A percentile compares a stretch with the other conserved stretches of the same genome.
phyloP scores from a whole-genome alignment of 1,140 invertebrate species.

The Tachypleus tridentatus region DNA sequence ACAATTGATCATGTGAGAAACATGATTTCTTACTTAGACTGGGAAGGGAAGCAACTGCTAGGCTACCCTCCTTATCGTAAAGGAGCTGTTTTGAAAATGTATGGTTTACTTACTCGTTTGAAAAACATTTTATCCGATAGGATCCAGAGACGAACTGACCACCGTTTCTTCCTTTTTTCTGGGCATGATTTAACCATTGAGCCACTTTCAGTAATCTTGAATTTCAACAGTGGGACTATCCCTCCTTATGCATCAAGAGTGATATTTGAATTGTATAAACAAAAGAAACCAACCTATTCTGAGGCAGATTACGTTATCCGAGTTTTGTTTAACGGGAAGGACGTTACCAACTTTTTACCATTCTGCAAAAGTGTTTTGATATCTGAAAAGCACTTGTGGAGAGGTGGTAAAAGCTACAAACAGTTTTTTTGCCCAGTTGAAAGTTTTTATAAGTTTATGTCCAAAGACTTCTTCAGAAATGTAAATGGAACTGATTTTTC shows the following conservation, averaged over 20 bases:
- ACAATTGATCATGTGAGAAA: conserved; percentile 27
- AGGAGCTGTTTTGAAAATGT: conserved; percentile 28
- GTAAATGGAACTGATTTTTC: conserved; percentile 17
- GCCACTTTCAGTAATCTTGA: conserved; percentile 62
- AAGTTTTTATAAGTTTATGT: conserved; percentile 30
- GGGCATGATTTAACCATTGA: conserved; percentile 82
- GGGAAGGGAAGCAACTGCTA: conserved; percentile 26
- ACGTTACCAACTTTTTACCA: conserved; percentile 62
- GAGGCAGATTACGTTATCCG: conserved; percentile 48
- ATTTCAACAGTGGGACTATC: conserved; percentile 46
- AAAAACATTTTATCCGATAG: conserved; percentile 53
- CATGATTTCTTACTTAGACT: conserved; percentile 30
- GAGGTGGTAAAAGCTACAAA: conserved; percentile 3
- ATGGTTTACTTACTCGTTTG: conserved; percentile 35
- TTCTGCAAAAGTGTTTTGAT: conserved; percentile 47
- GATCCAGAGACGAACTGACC: conserved; percentile 56
- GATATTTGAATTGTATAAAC: conserved; percentile 54
- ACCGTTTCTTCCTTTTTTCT: conserved; percentile 72
- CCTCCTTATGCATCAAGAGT: conserved; percentile 68
- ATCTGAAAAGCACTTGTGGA: neutral
- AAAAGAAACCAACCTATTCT: conserved; percentile 44
- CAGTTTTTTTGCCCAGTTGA: conserved; percentile 30
- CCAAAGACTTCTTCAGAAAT: conserved; percentile 19
- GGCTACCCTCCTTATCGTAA: conserved; percentile 19
- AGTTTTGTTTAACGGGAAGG: conserved; percentile 70